These are phyloP conservation scores for Allophyes oxyacanthae DNA, from an alignment of 2,888 invertebrate species.

Conservation along the genomic window DNA sequence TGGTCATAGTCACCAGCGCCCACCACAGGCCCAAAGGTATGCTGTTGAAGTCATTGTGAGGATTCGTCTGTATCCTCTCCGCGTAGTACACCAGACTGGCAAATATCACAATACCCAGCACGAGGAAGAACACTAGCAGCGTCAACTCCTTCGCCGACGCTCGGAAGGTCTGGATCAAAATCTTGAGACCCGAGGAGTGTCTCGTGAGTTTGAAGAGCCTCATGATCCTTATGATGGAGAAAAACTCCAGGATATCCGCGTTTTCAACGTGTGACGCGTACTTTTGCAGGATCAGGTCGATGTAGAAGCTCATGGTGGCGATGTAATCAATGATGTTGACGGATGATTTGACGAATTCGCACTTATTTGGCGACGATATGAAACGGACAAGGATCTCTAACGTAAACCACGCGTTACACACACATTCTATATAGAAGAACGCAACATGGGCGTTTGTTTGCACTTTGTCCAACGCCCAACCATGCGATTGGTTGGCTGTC, in stretches of 20 bases:
- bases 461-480: slow-evolving; percentile 96
- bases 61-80: slow-evolving; percentile 98
- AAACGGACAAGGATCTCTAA: slow-evolving; percentile 98
- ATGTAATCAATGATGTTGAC: slow-evolving; percentile 99
- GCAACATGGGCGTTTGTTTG: slow-evolving; percentile 99
- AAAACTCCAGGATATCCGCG: slow-evolving; percentile 98
- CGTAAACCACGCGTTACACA: slow-evolving; percentile 99
- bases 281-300: slow-evolving; percentile 96
- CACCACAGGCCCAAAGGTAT: slow-evolving; percentile 99
- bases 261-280: slow-evolving; percentile 97
- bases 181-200: slow-evolving; percentile 99
- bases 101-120: slow-evolving; percentile 99
- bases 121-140: slow-evolving; percentile 98
- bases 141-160: slow-evolving; percentile 99
- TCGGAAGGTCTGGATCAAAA: slow-evolving; percentile 99
- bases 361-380: slow-evolving; percentile 97
- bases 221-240: slow-evolving; percentile 99
- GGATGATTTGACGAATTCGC: slow-evolving; percentile 98
- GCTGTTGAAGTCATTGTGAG: slow-evolving; percentile 99
- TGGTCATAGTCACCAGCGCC: slow-evolving; percentile 99
- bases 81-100: slow-evolving; percentile 99
- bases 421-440: slow-evolving; percentile 99
- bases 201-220: slow-evolving; percentile 98
- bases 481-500: slow-evolving; percentile 92
- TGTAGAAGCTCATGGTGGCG: slow-evolving; percentile 99